phyloP scores from a whole-genome alignment of 53 echinoderm and acorn worm species.

The Paracentrotus lividus region DNA sequence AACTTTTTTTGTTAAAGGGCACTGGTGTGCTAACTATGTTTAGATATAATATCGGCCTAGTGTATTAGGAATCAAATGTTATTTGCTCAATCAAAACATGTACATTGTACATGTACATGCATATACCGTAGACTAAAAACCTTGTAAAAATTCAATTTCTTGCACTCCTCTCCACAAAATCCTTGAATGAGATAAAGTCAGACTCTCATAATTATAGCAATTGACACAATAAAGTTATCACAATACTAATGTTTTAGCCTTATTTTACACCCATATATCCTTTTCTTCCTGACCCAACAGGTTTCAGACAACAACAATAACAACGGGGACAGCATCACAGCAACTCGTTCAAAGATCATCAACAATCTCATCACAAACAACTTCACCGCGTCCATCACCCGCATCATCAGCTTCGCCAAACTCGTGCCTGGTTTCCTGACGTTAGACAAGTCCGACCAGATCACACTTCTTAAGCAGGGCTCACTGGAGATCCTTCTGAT shows the following conservation, averaged over 20 bases:
- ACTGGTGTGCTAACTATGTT: no score
- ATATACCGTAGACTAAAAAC: no score
- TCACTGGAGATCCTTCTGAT: conserved; percentile 95
- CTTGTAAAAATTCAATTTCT: no score
- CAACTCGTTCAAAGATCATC: conserved; percentile 82
- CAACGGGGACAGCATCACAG: conserved; percentile 41
- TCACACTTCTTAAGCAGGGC: conserved; percentile 91
- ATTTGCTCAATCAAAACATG: no score
- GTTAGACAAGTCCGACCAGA: conserved; percentile 97
- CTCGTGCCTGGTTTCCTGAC: conserved; percentile 92
- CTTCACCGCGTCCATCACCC: conserved; percentile 95
- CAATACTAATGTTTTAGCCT: neutral
- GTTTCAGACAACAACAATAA: conserved; percentile 76
- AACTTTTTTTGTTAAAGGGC: no score
- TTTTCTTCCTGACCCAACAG: neutral
- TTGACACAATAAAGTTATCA: no score
- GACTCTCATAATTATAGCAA: no score
- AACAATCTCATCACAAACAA: conserved; percentile 92
- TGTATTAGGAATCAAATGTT: no score
- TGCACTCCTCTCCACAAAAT: no score
- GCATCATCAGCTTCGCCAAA: conserved; percentile 98
- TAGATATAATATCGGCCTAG: no score
- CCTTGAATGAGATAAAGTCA: no score
- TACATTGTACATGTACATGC: no score
- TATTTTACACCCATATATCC: neutral